These are phyloP conservation scores for Criorhina ranunculi DNA, from an alignment of 2,888 invertebrate genomes.

Conservation along the genomic window DNA sequence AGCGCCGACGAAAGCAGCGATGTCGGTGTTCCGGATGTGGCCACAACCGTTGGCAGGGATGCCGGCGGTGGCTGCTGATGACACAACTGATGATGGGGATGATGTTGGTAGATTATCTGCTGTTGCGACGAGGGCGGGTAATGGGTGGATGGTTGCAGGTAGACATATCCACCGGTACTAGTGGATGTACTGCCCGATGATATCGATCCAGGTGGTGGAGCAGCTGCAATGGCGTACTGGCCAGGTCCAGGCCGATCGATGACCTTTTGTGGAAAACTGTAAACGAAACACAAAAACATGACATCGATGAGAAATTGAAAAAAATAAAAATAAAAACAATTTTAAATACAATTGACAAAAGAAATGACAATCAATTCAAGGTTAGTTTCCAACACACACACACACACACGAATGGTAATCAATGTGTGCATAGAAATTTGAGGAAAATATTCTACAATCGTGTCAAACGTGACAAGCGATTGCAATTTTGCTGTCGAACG, in stretches of 20 bases:
- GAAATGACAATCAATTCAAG: slow-evolving; percentile 36
- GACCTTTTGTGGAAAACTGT: slow-evolving; percentile 84
- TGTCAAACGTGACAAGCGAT: slow-evolving; percentile 55
- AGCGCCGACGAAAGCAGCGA: slow-evolving; percentile 58
- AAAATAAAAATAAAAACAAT: neutral
- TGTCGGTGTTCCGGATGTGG: slow-evolving; percentile 66
- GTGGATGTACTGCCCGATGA: slow-evolving; percentile 78
- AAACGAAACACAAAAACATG: slow-evolving; percentile 67
- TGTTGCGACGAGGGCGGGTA: slow-evolving; percentile 82
- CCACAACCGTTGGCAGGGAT: slow-evolving; percentile 70
- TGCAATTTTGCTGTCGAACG: slow-evolving; percentile 39
- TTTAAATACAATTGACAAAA: neutral
- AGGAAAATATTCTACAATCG: slow-evolving; percentile 57
- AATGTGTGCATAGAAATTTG: slow-evolving; percentile 26
- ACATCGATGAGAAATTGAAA: slow-evolving; percentile 40
- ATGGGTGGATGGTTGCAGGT: slow-evolving; percentile 83
- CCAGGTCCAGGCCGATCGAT: slow-evolving; percentile 84
- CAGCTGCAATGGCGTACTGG: slow-evolving; percentile 82
- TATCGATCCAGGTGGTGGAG: slow-evolving; percentile 79
- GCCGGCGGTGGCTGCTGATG: slow-evolving; percentile 80
- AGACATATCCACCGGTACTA: slow-evolving; percentile 82
- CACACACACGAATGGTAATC: slow-evolving; percentile 32
- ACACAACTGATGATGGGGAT: slow-evolving; percentile 82
- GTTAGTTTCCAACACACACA: slow-evolving; percentile 21
- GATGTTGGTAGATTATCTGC: slow-evolving; percentile 82